These are phyloP conservation scores for Dromaius novaehollandiae DNA, from an alignment of 2,113 vertebrate genomes.

Conservation along the genomic window DNA sequence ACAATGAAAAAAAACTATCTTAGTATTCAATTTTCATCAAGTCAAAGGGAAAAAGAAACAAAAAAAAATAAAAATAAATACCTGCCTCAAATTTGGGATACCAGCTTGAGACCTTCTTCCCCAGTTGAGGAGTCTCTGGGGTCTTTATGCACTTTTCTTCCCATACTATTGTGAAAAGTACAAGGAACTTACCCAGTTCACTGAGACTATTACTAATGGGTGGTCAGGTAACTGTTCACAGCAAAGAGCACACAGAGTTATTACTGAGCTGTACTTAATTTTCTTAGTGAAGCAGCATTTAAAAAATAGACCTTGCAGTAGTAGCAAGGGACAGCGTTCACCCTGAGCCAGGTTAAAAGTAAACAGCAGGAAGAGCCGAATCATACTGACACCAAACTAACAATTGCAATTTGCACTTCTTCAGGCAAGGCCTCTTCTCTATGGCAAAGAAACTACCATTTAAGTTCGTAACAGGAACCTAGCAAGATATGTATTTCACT, in stretches of 20 bases:
- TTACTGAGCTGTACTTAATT: not conserved
- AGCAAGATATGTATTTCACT: not conserved
- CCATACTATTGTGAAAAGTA: not conserved
- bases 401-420: not conserved
- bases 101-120: not conserved
- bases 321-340: not conserved
- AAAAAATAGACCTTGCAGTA: not conserved
- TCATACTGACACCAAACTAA: not conserved
- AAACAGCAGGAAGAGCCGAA: not conserved
- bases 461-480: not conserved
- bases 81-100: not conserved
- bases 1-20: not conserved
- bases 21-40: not conserved
- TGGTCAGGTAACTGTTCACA: not conserved
- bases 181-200: not conserved
- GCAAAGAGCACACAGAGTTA: not conserved
- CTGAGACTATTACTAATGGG: not conserved
- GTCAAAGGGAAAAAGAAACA: not conserved
- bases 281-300: not conserved
- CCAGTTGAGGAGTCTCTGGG: not conserved
- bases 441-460: not conserved
- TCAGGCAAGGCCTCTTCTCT: rapidly evolving
- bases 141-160: not conserved
- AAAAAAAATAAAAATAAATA: not conserved
- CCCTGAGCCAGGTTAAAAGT: not conserved